Conservation (phyloP, 2,888 invertebrate species). For the Megastigmus dorsalis region DNA sequence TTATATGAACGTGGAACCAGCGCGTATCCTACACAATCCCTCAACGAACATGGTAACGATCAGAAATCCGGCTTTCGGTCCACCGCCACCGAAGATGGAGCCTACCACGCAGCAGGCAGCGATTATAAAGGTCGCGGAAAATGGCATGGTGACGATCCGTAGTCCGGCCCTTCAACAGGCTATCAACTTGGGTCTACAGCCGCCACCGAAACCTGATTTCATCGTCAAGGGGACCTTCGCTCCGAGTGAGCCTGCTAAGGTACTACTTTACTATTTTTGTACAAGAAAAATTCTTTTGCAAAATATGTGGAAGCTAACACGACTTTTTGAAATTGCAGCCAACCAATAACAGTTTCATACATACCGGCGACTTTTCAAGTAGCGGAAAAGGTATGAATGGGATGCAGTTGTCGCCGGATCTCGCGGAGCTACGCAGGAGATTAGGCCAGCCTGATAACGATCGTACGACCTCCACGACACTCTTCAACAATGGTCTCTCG, state of each 20-base stretch:
- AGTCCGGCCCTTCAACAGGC: slow-evolving; percentile 81
- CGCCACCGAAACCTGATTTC: slow-evolving; percentile 71
- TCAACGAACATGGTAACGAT: slow-evolving; percentile 84
- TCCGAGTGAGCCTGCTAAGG: slow-evolving; percentile 41
- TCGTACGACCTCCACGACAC: slow-evolving; percentile 27
- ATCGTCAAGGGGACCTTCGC: slow-evolving; percentile 69
- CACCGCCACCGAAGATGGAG: slow-evolving; percentile 75
- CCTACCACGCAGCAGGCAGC: slow-evolving; percentile 77
- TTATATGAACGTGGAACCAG: slow-evolving; percentile 66
- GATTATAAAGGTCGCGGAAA: slow-evolving; percentile 81
- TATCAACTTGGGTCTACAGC: slow-evolving; percentile 71
- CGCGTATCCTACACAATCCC: slow-evolving; percentile 73
- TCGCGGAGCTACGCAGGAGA: slow-evolving; percentile 67
- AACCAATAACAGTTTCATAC: slow-evolving; percentile 50
- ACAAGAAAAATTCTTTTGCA: no score
- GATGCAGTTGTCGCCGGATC: slow-evolving; percentile 64
- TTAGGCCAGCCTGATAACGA: slow-evolving; percentile 59
- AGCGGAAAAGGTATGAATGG: slow-evolving; percentile 64
- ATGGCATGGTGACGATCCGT: slow-evolving; percentile 89
- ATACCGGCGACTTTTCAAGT: slow-evolving; percentile 36
- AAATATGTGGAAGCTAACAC: no score
- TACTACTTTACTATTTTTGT: no score
- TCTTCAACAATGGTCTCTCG: slow-evolving; percentile 64
- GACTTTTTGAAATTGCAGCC: slow-evolving; percentile 46
- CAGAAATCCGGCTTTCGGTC: slow-evolving; percentile 86